Base-by-base conservation (phyloP, 2,888 invertebrate genomes). In the Leptinotarsa tumamoca region DNA sequence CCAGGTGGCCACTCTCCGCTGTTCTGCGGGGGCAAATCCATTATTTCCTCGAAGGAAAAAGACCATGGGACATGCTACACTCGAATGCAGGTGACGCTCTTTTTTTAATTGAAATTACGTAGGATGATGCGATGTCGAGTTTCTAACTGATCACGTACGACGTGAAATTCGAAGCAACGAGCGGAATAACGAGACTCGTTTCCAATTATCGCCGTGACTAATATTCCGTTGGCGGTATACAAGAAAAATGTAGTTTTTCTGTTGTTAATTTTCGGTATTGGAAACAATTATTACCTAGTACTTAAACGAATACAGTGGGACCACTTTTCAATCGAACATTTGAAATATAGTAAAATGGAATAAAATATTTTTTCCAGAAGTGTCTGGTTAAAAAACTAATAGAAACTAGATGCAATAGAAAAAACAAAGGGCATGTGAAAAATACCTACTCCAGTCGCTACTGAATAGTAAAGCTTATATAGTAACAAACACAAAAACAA, bases 31-130 rank as follows among this genome's bases (percentile, higher is more conserved):
- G 52, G 27, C 68, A 68, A 52, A 21, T 58, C 23, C 23, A 21
- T 15, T 58, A 23, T 58, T 58, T 58, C 58, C 58, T 58, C 23
- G 58, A 58, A 58, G 4, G 17, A 52, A 52, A 52, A 52, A 52
- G 17, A 2, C 2, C 52, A 7, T 52, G 15, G n/a, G 15, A 58
- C 23, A 23, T 58, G 58, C 58, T 58, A 10, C 58, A 58, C 58
- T 58, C 23, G 58, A 10, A 23, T 23, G 58, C 58, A 58, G 58
- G 58, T 58, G 58, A 58, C 10, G 43, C 10, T 43, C 18, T 54
- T 18, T 54, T n/a, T 54, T 54, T 54, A 54, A 54, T 54, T 18
- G 54, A 54, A 54, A 54, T 54, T 54, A 54, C 54, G n/a, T 54
- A 18, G 18, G 54, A 54, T 10, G 54, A 43, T 43, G 10, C 43